These are phyloP conservation scores for Chelonia mydas DNA, from an alignment of 2,797 vertebrate genomes.

Conservation along the genomic window DNA sequence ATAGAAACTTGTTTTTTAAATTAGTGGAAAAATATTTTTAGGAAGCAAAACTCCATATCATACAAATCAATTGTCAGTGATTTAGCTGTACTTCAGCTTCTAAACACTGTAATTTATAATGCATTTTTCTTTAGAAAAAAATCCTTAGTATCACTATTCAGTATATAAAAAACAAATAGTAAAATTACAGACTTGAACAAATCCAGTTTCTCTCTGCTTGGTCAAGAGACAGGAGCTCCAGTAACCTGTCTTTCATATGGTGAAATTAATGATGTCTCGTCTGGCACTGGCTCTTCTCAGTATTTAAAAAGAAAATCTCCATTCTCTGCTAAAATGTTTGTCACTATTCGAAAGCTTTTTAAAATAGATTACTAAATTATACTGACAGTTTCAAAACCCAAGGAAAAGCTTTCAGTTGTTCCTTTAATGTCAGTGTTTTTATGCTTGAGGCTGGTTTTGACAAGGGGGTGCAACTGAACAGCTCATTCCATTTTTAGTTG, in stretches of 20 bases:
- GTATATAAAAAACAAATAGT: background rate
- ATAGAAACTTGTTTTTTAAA: background rate
- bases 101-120: background rate
- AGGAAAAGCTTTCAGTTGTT: conserved; percentile 8
- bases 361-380: conserved; percentile 21
- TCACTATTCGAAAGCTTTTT: conserved; percentile 12
- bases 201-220: background rate
- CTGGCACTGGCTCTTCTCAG: background rate
- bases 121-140: background rate
- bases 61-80: background rate
- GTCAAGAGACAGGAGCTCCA: background rate
- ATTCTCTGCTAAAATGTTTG: conserved; percentile 5
- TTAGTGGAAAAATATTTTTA: background rate
- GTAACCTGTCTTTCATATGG: background rate
- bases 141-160: background rate
- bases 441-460: conserved; percentile 31
- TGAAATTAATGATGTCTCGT: background rate
- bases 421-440: conserved; percentile 6
- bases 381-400: conserved; percentile 40
- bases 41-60: background rate
- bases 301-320: conserved; percentile 25
- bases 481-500: background rate
- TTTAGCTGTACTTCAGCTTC: background rate
- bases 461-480: background rate
- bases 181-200: background rate